Conservation (phyloP, 2,797 vertebrate genomes). For the Pseudochaenichthys georgianus region DNA sequence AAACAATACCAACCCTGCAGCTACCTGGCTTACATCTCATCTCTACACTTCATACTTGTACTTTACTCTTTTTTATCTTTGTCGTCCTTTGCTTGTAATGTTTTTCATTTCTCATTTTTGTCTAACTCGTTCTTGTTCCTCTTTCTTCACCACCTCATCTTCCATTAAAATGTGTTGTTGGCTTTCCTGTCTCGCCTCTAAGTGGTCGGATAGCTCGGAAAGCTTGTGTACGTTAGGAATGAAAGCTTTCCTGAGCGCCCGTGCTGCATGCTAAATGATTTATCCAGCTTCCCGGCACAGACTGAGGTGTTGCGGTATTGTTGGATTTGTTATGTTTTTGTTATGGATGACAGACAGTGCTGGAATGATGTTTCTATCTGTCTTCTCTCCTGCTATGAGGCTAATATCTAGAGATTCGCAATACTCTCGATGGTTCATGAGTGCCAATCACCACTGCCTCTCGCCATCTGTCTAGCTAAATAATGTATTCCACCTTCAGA, state of each 20-base stretch:
- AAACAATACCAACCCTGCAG: conserved; percentile 26
- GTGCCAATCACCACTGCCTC: conserved; percentile 56
- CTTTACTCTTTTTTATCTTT: not conserved
- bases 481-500: conserved; percentile 53
- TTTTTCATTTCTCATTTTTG: conserved; percentile 7
- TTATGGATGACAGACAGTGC: conserved; percentile 40
- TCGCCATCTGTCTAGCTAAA: conserved; percentile 65
- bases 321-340: conserved; percentile 26
- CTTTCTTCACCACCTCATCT: conserved; percentile 2
- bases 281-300: conserved; percentile 32
- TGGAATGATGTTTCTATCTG: conserved; percentile 43
- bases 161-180: not conserved
- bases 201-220: conserved; percentile 26
- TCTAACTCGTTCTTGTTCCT: not conserved
- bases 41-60: not conserved
- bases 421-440: conserved; percentile 56
- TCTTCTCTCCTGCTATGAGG: conserved; percentile 58
- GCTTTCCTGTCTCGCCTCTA: conserved; percentile 11
- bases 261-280: conserved; percentile 38
- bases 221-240: conserved; percentile 25
- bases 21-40: conserved; percentile 16
- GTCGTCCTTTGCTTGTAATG: not conserved
- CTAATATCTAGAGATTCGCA: conserved; percentile 66
- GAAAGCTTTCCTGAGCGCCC: conserved; percentile 33
- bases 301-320: conserved; percentile 5